Base-by-base conservation (phyloP, 2,888 invertebrate genomes). In the Dione vanillae region DNA sequence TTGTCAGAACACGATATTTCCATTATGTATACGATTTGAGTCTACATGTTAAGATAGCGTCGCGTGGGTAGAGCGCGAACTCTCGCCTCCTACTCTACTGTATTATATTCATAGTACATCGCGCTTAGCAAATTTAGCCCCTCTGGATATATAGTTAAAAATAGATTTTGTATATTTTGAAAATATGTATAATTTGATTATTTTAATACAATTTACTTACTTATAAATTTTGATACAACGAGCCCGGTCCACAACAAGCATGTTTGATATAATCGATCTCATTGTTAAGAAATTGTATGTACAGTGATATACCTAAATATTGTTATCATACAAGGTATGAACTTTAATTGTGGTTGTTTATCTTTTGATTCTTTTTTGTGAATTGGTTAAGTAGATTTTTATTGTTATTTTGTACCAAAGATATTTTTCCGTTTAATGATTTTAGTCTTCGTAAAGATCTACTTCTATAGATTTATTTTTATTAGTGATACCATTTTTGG, bases 321-420 rank as follows among this genome's bases (percentile, higher is more conserved):
- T 93, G 92, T 93, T 92, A 93, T 92, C 92, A 93, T 93, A 93
- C 93, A 90, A 86, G 91, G 93, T 93, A 92, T 93, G 93, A 93
- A 92, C 83, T 91, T 87, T 84, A 85, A 84, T 82, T 82, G 80
- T 80, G 80, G 80, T 82, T 83, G 79, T 78, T 81, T 80, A 81
- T 78, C 76, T 80, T 80, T 80, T 83, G 83, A 76, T 82, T 78
- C 37, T 85, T 79, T 81, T 83, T 83, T 82, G 80, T 83, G 83
- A 83, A 87, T 86, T 83, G 79, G 80, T 82, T 80, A 77, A 72
- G 72, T 79, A 78, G 74, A 74, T 78, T 80, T 77, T 83, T 82
- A 81, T 83, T 85, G 85, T 87, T 88, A 82, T 85, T 85, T 86
- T 89, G 89, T 91, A 88, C 92, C 93, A 92, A 93, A 93, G 92